Conservation (phyloP, 2,113 vertebrate species). For the Eleginops maclovinus region DNA sequence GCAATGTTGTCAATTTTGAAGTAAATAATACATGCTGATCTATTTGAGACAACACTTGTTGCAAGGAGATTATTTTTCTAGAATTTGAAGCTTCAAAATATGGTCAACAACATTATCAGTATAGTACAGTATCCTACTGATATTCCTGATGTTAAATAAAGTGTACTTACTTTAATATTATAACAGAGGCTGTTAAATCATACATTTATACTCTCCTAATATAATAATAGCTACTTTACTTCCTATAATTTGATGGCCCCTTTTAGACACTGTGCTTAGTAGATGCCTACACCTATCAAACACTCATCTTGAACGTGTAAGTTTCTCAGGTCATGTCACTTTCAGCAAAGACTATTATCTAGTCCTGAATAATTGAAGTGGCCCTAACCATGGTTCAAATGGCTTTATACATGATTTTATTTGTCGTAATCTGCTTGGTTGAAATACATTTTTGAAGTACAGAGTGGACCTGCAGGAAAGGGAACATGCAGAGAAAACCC, state of each 20-base stretch:
- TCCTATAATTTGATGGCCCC: background rate
- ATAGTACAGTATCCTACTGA: background rate
- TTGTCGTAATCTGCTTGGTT: background rate
- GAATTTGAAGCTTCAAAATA: background rate
- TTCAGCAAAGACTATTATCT: background rate
- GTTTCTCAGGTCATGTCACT: background rate
- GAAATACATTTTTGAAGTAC: background rate
- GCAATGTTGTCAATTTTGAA: background rate
- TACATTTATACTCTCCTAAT: background rate
- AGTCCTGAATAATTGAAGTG: constrained; percentile 5
- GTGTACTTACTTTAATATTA: constrained; percentile 10
- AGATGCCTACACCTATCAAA: background rate
- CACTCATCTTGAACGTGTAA: background rate
- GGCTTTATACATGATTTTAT: constrained; percentile 4
- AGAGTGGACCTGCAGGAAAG: background rate
- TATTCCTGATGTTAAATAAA: background rate
- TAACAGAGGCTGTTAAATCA: background rate
- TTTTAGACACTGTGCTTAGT: background rate
- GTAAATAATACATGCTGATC: background rate
- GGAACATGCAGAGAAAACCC: constrained; percentile 11
- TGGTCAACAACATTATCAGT: background rate
- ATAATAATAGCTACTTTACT: background rate
- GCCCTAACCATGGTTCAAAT: constrained; percentile 4
- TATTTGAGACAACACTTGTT: background rate
- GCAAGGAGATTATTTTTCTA: background rate